Evolutionary conservation across 2,797 vertebrate genomes (phyloP).

Genomic region (Harpagifer antarcticus): DNA sequence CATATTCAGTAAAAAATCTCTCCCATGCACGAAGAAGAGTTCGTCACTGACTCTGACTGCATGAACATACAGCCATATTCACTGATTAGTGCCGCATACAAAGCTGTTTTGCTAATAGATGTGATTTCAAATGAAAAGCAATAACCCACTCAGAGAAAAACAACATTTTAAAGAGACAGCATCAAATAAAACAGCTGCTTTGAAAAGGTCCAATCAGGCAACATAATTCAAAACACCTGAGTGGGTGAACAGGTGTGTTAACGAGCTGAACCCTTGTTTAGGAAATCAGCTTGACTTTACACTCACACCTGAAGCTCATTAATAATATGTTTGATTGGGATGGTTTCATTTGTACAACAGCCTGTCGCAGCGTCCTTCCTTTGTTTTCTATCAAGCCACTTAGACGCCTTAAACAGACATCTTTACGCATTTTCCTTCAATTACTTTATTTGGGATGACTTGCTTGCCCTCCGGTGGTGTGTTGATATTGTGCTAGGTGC

Average conservation of each 20-base stretch:
- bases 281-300: neutral
- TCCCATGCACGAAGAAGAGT: conserved; percentile 14
- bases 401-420: too few relatives aligned
- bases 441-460: too few relatives aligned
- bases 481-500: too few relatives aligned
- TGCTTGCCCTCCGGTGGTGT: too few relatives aligned
- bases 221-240: neutral
- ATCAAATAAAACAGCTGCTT: neutral
- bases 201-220: neutral
- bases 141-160: conserved; percentile 8
- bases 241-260: neutral
- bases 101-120: conserved; percentile 23
- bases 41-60: conserved; percentile 43
- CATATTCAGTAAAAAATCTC: conserved; percentile 4
- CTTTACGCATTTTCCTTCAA: too few relatives aligned
- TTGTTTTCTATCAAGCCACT: too few relatives aligned
- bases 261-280: neutral
- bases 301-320: neutral
- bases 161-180: neutral
- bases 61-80: conserved; percentile 19
- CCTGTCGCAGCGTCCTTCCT: too few relatives aligned
- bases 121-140: conserved; percentile 20
- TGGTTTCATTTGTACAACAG: neutral
- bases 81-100: conserved; percentile 21
- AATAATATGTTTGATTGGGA: neutral